Conservation (phyloP, 2,113 vertebrate species). For the Morone saxatilis region DNA sequence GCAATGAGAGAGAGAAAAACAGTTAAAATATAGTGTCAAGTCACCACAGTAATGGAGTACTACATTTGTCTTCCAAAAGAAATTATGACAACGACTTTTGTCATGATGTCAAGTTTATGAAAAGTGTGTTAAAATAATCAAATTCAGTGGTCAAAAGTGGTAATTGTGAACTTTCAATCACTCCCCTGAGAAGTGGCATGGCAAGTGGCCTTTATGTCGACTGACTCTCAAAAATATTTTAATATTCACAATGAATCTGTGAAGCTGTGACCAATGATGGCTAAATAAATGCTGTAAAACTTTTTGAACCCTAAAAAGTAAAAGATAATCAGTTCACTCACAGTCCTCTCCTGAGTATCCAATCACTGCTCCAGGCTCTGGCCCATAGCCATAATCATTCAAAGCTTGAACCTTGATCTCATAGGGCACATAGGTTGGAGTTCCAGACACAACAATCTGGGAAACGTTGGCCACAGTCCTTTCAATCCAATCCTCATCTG, state of each 20-base stretch:
- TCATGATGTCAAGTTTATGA: background rate
- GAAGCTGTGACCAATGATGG: background rate
- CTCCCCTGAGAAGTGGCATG: too few species aligned
- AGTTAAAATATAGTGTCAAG: background rate
- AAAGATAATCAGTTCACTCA: slow-evolving; percentile 81
- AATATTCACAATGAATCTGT: too few species aligned
- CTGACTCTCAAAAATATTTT: too few species aligned
- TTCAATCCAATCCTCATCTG: slow-evolving; percentile 90
- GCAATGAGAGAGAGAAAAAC: background rate
- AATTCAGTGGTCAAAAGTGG: background rate
- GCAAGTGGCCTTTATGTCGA: too few species aligned
- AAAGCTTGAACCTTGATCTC: slow-evolving; percentile 94
- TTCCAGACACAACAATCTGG: slow-evolving; percentile 90
- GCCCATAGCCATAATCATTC: slow-evolving; percentile 90
- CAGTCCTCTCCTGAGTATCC: slow-evolving; percentile 96
- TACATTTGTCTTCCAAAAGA: background rate
- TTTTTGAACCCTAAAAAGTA: background rate
- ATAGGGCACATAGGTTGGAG: slow-evolving; percentile 90
- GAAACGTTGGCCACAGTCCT: slow-evolving; percentile 90
- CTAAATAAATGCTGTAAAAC: background rate
- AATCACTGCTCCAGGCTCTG: slow-evolving; percentile 84
- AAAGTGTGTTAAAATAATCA: background rate
- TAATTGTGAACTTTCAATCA: too few species aligned
- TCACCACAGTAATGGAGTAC: background rate
- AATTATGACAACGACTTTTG: background rate